Evolutionary conservation across 2,888 invertebrate genomes (phyloP), one percentile per base, ranked within the genome.

Genomic region (Maniola hyperantus): DNA sequence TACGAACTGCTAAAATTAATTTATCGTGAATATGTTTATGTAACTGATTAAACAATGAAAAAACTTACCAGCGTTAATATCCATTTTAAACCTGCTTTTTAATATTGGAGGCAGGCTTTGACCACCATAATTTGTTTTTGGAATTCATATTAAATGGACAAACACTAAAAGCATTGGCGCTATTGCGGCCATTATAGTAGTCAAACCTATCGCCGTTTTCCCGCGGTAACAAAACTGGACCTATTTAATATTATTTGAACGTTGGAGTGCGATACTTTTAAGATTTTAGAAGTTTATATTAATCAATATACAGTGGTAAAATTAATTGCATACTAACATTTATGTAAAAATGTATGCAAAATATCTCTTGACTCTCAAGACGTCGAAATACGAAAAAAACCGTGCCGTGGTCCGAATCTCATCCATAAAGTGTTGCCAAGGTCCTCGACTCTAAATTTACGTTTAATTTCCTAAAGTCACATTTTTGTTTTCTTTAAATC

Each of bases 151-250:
- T 79, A 71, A 73, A 79, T 73, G 82, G 83, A 80, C 87, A 88
- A 88, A 90, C 88, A 89, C 84, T 83, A 84, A 84, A 83, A 84
- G 90, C 88, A 91, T 91, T 91, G 89, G 89, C 89, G 91, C 89
- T 91, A 84, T 84, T 90, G 92, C 92, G 92, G 92, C 92, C 92
- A 92, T 92, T 91, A 91, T 72, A 83, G 83, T 82, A 87, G 85
- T 89, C 88, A 87, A 89, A 89, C 88, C 89, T 89, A 84, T 86
- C 83, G 71, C 85, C 84, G 83, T 88, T 91, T 91, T 91, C 91
- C 91, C 91, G 91, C 91, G 91, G 88, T 88, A 85, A 87, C 79
- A 76, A 75, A 76, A 66, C 70, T 65, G 20, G 64, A 67, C 68
- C 61, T 71, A 63, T 71, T 64, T 69, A 70, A 71, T 70, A 70